Evolutionary conservation across 1,140 invertebrate genomes (phyloP).

Genomic region (Philopotamus ludificatus): DNA sequence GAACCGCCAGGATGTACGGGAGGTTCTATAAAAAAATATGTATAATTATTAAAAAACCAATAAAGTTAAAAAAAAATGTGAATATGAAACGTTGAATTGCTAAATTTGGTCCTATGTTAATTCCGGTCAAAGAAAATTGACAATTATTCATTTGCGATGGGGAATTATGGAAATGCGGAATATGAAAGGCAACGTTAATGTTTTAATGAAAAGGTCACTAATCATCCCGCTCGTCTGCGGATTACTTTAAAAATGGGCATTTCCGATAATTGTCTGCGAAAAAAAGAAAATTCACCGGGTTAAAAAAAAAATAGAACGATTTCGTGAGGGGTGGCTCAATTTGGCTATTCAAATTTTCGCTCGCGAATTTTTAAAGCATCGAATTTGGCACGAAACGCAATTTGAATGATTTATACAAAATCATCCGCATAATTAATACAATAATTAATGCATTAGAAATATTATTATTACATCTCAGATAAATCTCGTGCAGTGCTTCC

Average conservation of each 20-base stretch:
- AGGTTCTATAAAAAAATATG: slow-evolving; percentile 5
- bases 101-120: slow-evolving; percentile 11
- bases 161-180: slow-evolving; percentile 17
- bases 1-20: not conserved
- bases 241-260: not conserved
- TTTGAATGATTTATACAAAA: too few species aligned
- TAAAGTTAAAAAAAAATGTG: slow-evolving; percentile 1
- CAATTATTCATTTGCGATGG: slow-evolving; percentile 20
- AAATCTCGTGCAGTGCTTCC: too few species aligned
- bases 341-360: too few species aligned
- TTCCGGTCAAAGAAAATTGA: slow-evolving; percentile 27
- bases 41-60: not conserved
- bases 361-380: too few species aligned
- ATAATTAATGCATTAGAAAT: too few species aligned
- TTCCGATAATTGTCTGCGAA: too few species aligned
- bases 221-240: not conserved
- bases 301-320: too few species aligned
- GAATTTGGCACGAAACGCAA: too few species aligned
- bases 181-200: slow-evolving; percentile 16
- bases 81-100: not conserved
- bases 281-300: too few species aligned
- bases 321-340: too few species aligned
- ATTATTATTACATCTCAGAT: too few species aligned
- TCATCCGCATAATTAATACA: too few species aligned
- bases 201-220: slow-evolving; percentile 21